Evolutionary conservation across 2,797 vertebrate genomes (phyloP).

Genomic region (Gymnopithys bicolor): DNA sequence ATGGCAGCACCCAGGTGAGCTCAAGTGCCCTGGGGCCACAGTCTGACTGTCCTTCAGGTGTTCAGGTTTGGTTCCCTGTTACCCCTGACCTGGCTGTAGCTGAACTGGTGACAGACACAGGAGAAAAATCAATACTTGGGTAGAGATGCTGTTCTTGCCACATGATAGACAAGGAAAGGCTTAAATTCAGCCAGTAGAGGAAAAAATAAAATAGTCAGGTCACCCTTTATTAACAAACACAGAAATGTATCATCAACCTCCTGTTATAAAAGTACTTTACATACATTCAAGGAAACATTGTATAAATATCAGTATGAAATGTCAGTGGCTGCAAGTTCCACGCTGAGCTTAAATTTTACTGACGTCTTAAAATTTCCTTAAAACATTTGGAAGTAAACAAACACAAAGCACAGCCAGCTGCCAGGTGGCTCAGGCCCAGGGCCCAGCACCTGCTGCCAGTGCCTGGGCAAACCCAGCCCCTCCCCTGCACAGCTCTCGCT

Average conservation of each 20-base stretch:
- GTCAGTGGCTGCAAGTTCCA: conserved; percentile 30
- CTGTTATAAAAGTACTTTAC: conserved; percentile 58
- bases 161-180: background rate
- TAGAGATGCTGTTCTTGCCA: background rate
- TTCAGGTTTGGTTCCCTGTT: background rate
- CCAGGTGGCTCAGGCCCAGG: background rate
- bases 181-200: conserved; percentile 27
- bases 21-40: background rate
- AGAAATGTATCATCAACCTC: conserved; percentile 53
- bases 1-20: background rate
- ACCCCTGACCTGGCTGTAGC: background rate
- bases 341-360: background rate
- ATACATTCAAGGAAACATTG: conserved; percentile 47
- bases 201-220: conserved; percentile 46
- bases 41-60: background rate
- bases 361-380: conserved; percentile 8
- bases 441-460: background rate
- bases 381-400: conserved; percentile 10
- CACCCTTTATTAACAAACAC: conserved; percentile 55
- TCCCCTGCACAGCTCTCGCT: background rate
- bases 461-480: background rate
- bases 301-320: conserved; percentile 62
- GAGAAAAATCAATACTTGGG: background rate
- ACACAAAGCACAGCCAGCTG: conserved; percentile 14
- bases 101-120: background rate